Percentiles rank a stretch among this genome's conserved stretches.
Evolutionary conservation across 2,797 vertebrate genomes (phyloP).

Genomic region (Lates japonicus): DNA sequence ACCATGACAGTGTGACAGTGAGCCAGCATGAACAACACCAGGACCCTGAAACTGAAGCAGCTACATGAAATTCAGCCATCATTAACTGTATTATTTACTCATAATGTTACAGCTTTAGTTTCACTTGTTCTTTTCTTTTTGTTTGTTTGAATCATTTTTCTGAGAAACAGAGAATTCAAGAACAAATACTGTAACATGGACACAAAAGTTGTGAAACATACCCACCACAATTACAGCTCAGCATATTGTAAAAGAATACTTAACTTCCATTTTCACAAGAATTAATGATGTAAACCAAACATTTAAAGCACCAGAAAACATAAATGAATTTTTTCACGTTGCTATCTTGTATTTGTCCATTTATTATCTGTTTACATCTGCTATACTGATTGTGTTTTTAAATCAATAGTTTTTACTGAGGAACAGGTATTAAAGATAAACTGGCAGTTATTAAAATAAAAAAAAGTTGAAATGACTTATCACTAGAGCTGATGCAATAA

Average conservation of each 20-base stretch:
- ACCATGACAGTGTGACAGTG: neutral
- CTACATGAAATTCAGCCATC: too few species aligned
- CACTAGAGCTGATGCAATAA: neutral
- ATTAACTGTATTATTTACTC: neutral
- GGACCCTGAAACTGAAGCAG: neutral
- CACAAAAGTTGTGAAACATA: too few species aligned
- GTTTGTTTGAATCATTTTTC: too few species aligned
- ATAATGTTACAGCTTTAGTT: too few species aligned
- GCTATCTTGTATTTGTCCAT: neutral
- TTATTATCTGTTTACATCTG: neutral
- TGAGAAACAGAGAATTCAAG: too few species aligned
- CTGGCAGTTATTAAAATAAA: neutral
- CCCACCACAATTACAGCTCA: too few species aligned
- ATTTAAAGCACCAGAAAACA: neutral
- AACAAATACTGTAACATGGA: too few species aligned
- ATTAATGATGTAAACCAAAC: neutral
- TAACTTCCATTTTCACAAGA: neutral
- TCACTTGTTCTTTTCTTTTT: too few species aligned
- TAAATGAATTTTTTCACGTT: neutral
- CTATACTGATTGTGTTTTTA: neutral
- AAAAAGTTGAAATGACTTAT: neutral
- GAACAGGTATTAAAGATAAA: too few species aligned
- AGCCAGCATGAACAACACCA: neutral
- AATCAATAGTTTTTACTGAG: too few species aligned
- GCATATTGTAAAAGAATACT: neutral